Evolutionary conservation across 2,797 vertebrate genomes (phyloP), one percentile per base, ranked within the genome.

Genomic region (Cephalopachus bancanus): DNA sequence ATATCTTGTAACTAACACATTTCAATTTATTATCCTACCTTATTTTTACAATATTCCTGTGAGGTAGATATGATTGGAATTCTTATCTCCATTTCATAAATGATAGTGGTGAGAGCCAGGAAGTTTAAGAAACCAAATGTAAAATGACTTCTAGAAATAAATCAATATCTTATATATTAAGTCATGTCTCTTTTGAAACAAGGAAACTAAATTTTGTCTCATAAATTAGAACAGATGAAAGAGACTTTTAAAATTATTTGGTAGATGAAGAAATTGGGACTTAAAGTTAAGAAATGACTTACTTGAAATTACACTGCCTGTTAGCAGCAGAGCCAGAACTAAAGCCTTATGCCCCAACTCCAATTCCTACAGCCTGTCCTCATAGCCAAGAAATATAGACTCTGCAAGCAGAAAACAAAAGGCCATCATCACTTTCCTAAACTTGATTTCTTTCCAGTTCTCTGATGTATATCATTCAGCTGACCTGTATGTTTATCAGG

Each of bases 71-170:
- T 4, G 3, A 33, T 55, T 91, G 19, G 5, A 22, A 84, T 84
- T 90, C 79, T 17, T 69, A 79, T 88, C 44, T 86, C 57, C 44
- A 83, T 53, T 83, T 94, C 69, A 20, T 85, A 89, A 91, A 79
- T 94, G 53, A 62, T 89, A 88, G 86, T 33, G 83, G 9, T 86
- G 28, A 93, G 33, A 37, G 11, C 4, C 16, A 80, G 64, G 83
- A 87, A 92, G 22, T 14, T 71, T 84, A 94, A 96, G 75, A 87
- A 87, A 96, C n/a, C 22, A 72, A 83, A 87, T 62, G n/a, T 49
- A 85, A 95, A 94, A 16, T 55, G 59, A 71, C 51, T 92, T 65
- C 55, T 60, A 79, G 84, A 11, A 89, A 69, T 95, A 75, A 89
- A 95, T 92, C 59, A 75, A 24, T n/a, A 86, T 67, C 30, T 87